Evolutionary conservation across 2,888 invertebrate genomes (phyloP).

Genomic region (Idaea aversata): DNA sequence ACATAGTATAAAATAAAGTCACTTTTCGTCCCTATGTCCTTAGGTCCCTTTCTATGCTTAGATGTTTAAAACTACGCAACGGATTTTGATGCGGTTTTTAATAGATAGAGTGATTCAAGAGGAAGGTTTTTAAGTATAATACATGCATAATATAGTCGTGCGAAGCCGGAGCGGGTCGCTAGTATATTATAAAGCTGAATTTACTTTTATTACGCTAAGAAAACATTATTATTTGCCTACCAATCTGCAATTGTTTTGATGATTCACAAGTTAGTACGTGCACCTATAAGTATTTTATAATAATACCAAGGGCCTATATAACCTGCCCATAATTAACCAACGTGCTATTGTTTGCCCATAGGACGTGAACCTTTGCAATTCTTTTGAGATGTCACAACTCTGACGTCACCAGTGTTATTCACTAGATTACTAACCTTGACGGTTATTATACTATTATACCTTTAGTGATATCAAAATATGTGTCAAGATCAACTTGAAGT

Average conservation of each 20-base stretch:
- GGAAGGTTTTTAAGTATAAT: too few species aligned
- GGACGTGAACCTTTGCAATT: constrained; percentile 40
- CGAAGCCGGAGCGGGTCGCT: too few species aligned
- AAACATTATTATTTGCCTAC: too few species aligned
- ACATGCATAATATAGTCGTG: too few species aligned
- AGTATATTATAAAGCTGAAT: too few species aligned
- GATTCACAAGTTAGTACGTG: background rate
- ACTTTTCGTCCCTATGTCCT: too few species aligned
- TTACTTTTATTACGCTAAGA: too few species aligned
- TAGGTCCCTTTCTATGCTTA: too few species aligned
- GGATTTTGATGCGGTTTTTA: too few species aligned
- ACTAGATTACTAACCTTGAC: constrained; percentile 36
- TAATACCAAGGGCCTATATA: background rate
- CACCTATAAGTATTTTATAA: background rate
- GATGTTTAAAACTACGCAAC: too few species aligned
- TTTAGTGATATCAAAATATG: constrained; percentile 22
- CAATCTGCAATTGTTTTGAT: background rate
- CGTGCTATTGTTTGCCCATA: constrained; percentile 3
- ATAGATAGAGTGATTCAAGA: too few species aligned
- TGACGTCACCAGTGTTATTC: constrained; percentile 45
- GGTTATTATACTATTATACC: constrained; percentile 27
- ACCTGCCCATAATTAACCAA: background rate
- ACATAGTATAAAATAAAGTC: too few species aligned
- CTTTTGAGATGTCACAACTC: constrained; percentile 56
- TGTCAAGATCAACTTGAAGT: constrained; percentile 29